These are phyloP conservation scores for Diloba caeruleocephala DNA, from an alignment of 2,888 invertebrate genomes.

Conservation along the genomic window DNA sequence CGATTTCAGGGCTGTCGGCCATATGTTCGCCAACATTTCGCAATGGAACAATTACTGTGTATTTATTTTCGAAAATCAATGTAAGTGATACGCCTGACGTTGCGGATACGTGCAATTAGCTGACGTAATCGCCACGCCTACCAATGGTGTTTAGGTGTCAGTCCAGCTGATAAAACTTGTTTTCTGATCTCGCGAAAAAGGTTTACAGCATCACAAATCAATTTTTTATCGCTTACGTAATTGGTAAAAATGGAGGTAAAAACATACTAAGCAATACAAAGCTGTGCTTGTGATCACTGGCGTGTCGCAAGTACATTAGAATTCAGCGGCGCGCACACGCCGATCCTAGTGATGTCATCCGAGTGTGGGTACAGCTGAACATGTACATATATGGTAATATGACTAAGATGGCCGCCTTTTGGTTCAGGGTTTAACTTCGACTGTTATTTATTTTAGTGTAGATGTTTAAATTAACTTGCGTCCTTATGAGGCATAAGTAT, in stretches of 20 bases:
- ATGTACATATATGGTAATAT: slow-evolving; percentile 81
- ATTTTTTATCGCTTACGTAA: slow-evolving; percentile 62
- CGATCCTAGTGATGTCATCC: slow-evolving; percentile 80
- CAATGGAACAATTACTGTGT: slow-evolving; percentile 23
- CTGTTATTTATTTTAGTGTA: slow-evolving; percentile 60
- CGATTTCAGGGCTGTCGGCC: slow-evolving; percentile 57
- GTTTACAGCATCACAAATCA: slow-evolving; percentile 35
- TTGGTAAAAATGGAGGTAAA: slow-evolving; percentile 42
- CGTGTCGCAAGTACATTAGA: slow-evolving; percentile 75
- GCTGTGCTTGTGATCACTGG: slow-evolving; percentile 55
- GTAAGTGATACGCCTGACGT: slow-evolving; percentile 16
- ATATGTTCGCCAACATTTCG: slow-evolving; percentile 65
- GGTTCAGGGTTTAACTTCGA: slow-evolving; percentile 72
- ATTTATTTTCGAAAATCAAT: slow-evolving; percentile 23
- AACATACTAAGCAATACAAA: slow-evolving; percentile 67
- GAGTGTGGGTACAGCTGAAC: slow-evolving; percentile 64
- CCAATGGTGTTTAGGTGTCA: slow-evolving; percentile 23
- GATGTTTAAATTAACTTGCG: slow-evolving; percentile 45
- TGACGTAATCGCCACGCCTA: slow-evolving; percentile 46
- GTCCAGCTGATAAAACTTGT: slow-evolving; percentile 11
- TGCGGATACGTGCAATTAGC: slow-evolving; percentile 43
- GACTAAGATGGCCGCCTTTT: slow-evolving; percentile 77
- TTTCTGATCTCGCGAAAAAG: slow-evolving; percentile 15
- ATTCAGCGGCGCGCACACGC: slow-evolving; percentile 70
- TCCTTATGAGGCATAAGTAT: slow-evolving; percentile 43